Evolutionary conservation across 2,888 invertebrate species (phyloP).

Genomic region (Scaptomyza cyrtandrae): DNA sequence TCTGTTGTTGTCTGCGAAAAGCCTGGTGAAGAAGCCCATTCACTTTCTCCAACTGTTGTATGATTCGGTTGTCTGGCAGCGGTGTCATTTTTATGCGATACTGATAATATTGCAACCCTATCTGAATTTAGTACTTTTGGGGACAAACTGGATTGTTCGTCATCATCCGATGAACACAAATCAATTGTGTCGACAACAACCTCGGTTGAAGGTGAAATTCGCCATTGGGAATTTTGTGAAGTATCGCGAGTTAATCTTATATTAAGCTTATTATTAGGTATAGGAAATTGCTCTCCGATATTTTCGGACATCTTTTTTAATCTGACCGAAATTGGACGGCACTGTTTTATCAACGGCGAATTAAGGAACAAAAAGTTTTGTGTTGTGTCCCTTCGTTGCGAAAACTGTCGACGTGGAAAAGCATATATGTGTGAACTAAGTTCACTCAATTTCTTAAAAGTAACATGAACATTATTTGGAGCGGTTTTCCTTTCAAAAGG

Average conservation of each 20-base stretch:
- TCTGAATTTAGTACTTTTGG: constrained; percentile 44
- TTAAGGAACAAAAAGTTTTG: constrained; percentile 83
- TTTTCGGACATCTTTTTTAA: constrained; percentile 82
- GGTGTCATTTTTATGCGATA: constrained; percentile 43
- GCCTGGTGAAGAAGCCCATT: constrained; percentile 33
- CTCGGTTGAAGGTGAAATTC: constrained; percentile 82
- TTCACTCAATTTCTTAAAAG: constrained; percentile 82
- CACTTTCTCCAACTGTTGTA: constrained; percentile 22
- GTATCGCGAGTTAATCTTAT: constrained; percentile 83
- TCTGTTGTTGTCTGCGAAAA: constrained; percentile 40
- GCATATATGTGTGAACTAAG: constrained; percentile 81
- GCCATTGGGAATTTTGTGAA: constrained; percentile 82
- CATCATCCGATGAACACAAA: constrained; percentile 89
- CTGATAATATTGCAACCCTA: constrained; percentile 46
- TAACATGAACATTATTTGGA: constrained; percentile 72
- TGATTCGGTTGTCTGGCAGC: constrained; percentile 32
- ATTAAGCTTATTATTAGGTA: constrained; percentile 77
- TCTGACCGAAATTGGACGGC: constrained; percentile 83
- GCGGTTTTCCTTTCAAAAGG: constrained; percentile 79
- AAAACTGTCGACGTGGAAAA: constrained; percentile 83
- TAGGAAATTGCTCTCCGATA: constrained; percentile 66
- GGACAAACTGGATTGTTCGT: constrained; percentile 68
- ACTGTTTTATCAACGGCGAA: constrained; percentile 82
- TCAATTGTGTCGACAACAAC: constrained; percentile 87
- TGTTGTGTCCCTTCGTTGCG: constrained; percentile 77